These are phyloP conservation scores for Scaptomyza cyrtandrae DNA, from an alignment of 2,888 invertebrate species.

Conservation along the genomic window DNA sequence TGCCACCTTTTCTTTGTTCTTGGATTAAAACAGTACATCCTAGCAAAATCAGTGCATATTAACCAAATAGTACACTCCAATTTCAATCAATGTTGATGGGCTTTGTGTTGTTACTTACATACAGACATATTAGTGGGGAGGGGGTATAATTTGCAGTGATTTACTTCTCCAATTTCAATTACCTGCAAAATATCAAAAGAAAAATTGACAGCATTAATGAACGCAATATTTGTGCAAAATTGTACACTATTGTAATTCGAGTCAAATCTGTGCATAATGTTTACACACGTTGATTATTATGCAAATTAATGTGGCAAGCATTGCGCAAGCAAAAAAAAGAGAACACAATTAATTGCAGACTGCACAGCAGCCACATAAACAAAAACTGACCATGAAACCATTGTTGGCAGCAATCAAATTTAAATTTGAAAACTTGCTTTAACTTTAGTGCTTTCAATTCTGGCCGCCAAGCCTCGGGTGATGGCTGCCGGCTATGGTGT, in stretches of 20 bases:
- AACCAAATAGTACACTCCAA: not conserved
- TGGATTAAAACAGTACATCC: not conserved
- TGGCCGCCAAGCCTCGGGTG: slow-evolving; percentile 23
- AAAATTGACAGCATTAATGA: slow-evolving; percentile 39
- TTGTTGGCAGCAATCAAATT: slow-evolving; percentile 62
- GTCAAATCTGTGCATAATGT: slow-evolving; percentile 23
- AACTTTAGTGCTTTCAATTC: slow-evolving; percentile 48
- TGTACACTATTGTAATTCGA: slow-evolving; percentile 22
- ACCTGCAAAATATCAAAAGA: slow-evolving; percentile 41
- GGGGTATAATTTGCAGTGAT: not conserved
- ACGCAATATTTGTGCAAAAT: slow-evolving; percentile 18
- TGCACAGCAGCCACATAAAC: slow-evolving; percentile 9
- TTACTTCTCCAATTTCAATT: slow-evolving; percentile 3
- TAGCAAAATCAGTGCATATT: not conserved
- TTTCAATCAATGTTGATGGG: not conserved
- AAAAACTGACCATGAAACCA: slow-evolving; percentile 66
- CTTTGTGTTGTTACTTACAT: not conserved
- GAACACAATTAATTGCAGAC: slow-evolving; percentile 15
- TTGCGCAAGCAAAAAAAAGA: slow-evolving; percentile 15
- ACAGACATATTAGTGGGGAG: not conserved
- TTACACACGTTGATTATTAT: slow-evolving; percentile 50
- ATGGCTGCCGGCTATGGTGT: slow-evolving; percentile 6
- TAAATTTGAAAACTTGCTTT: slow-evolving; percentile 34
- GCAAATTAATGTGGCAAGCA: slow-evolving; percentile 55
- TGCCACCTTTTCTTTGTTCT: not conserved